Base-by-base conservation (phyloP, 1,140 invertebrate genomes). In the Bombus confusus region DNA sequence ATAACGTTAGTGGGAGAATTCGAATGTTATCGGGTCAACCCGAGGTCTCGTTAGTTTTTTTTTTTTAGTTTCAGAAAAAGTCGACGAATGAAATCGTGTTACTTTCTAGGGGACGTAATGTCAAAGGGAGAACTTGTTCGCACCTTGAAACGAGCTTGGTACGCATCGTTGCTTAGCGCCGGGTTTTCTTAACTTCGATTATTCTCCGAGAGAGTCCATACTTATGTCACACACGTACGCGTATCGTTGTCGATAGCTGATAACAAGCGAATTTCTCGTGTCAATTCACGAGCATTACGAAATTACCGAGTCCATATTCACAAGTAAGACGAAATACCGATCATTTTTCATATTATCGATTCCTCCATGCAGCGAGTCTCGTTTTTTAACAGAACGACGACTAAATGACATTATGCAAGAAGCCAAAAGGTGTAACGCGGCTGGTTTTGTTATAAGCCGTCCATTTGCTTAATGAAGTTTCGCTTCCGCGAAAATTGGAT, bases 111-210 rank as follows among this genome's bases (percentile, higher is more conserved):
- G 43, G 66, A 47, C 34, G 66, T 25, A 72, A 41, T 37, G 75
- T 71, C 31, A 62, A 73, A 78, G 62, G 57, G 43, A 80, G 64
- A 80, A 71, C 41, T 87, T 12, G 47, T 69, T 80, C 10, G 66
- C 22, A 52, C 31, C 34, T 78, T 41, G 82, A 41, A 83, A 83
- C 82, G 66, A 79, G 66, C 66, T 66, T 25, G 75, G 37, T 25
- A 84, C 39, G 76, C 76, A 34, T 47, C 39, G 76, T 59, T 80
- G 76, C 83, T 47, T 62, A 31, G 31, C 18, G 43, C 28, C 41
- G 31, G 69, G 31, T 43, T 66, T 31, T 79, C 62, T 39, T 79
- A 41, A 66, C 31, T 83, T 71, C 39, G 75, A 88, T 88, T 75
- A 89, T 52, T 47, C 84, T 77, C 62, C 31, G 39, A n/a, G 47